phyloP scores from a whole-genome alignment of 2,888 invertebrate species.

The Parelbella ahira region DNA sequence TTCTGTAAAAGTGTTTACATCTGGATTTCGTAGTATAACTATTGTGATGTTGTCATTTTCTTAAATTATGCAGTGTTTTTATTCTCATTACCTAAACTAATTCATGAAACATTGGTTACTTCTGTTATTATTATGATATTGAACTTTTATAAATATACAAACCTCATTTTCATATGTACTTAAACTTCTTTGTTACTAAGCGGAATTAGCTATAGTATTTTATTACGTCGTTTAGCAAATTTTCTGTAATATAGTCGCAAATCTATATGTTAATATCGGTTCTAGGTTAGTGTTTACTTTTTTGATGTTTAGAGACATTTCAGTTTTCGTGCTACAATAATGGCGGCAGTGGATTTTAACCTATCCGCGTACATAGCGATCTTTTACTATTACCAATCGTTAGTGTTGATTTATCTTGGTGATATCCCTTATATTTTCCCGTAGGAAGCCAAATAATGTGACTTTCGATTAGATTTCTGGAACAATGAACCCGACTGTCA shows the following conservation, averaged over 20 bases:
- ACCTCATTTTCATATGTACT: conserved; percentile 70
- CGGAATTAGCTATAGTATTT: conserved; percentile 38
- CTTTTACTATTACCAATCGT: conserved; percentile 40
- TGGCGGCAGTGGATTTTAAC: conserved; percentile 78
- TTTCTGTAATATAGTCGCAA: conserved; percentile 34
- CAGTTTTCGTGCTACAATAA: conserved; percentile 77
- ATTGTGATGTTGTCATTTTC: conserved; percentile 79
- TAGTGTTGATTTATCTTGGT: conserved; percentile 45
- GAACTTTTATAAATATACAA: conserved; percentile 56
- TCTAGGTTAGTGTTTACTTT: conserved; percentile 73
- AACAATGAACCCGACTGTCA: conserved; percentile 75
- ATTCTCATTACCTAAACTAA: conserved; percentile 28
- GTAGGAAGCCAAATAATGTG: conserved; percentile 58
- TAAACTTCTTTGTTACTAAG: conserved; percentile 68
- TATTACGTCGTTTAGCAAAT: conserved; percentile 28
- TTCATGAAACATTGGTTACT: conserved; percentile 30
- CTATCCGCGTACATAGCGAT: conserved; percentile 64
- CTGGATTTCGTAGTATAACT: conserved; percentile 82
- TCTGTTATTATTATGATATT: conserved; percentile 42
- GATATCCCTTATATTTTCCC: conserved; percentile 58
- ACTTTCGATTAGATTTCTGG: conserved; percentile 61
- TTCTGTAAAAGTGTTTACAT: conserved; percentile 87
- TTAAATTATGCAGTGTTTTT: conserved; percentile 53
- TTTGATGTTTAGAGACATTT: conserved; percentile 78
- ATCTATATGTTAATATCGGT: conserved; percentile 28